These are phyloP conservation scores for Heteromyza rotundicornis DNA, from an alignment of 2,888 invertebrate genomes.

Conservation along the genomic window DNA sequence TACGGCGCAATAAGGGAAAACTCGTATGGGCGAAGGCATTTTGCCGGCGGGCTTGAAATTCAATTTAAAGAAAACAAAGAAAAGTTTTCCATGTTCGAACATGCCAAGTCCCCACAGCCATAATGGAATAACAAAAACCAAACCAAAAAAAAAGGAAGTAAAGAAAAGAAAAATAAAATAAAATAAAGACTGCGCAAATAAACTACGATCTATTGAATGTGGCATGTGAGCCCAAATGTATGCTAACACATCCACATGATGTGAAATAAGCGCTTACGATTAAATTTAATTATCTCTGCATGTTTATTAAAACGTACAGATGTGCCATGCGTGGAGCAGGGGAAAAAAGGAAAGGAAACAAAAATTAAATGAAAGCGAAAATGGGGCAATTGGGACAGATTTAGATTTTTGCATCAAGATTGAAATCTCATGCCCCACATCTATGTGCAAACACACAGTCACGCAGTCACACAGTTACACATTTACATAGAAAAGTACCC, in stretches of 20 bases:
- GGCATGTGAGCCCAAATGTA: conserved; percentile 1
- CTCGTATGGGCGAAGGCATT: no score
- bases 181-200: not conserved
- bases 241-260: conserved; percentile 43
- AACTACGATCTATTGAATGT: not conserved
- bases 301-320: conserved; percentile 50
- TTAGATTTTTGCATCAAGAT: conserved; percentile 25
- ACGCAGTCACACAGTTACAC: not conserved
- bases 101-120: no score
- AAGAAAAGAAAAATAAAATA: not conserved
- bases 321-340: conserved; percentile 34
- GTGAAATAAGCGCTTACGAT: conserved; percentile 42
- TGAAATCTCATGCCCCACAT: no score
- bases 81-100: no score
- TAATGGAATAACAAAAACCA: no score
- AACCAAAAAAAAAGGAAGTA: no score
- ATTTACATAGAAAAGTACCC: conserved; percentile 17
- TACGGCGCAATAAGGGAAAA: no score
- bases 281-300: conserved; percentile 50
- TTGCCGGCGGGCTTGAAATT: no score
- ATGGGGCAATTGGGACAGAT: conserved; percentile 47
- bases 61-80: no score
- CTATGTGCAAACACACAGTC: not conserved
- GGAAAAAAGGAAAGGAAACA: no score
- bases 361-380: conserved; percentile 26